These are phyloP conservation scores for Myotis yumanensis DNA, from an alignment of 2,113 vertebrate species.

Conservation along the genomic window DNA sequence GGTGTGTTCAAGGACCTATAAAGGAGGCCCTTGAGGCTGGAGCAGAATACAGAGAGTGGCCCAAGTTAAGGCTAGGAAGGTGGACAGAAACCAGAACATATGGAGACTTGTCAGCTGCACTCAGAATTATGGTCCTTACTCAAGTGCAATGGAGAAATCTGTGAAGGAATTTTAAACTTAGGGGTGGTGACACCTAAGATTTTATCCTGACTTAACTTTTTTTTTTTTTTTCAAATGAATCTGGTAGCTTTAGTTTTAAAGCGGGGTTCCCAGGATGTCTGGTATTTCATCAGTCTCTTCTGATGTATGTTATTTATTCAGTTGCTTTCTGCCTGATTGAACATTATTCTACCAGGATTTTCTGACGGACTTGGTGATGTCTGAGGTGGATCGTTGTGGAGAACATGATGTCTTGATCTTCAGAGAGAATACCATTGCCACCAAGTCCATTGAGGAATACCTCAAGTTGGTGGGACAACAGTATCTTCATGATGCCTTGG, in stretches of 20 bases:
- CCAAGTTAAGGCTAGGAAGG: background rate
- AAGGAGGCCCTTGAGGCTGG: background rate
- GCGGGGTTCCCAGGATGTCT: background rate
- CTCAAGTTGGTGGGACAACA: conserved; percentile 97
- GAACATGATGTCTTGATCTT: conserved; percentile 98
- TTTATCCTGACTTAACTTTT: background rate
- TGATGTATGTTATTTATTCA: conserved; percentile 16
- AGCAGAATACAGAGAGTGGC: background rate
- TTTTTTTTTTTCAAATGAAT: background rate
- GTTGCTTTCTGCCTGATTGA: conserved; percentile 66
- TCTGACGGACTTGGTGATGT: conserved; percentile 96
- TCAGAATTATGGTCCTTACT: background rate
- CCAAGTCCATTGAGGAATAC: conserved; percentile 97
- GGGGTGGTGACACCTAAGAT: background rate
- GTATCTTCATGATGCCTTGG: conserved; percentile 96
- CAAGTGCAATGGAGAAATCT: background rate
- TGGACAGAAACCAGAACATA: background rate
- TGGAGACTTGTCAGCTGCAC: background rate
- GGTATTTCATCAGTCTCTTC: background rate
- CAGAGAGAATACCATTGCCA: conserved; percentile 97
- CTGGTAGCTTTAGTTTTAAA: conserved; percentile 40
- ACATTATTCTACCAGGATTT: conserved; percentile 90
- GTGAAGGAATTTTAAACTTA: conserved; percentile 29
- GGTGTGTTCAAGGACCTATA: background rate
- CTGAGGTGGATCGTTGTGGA: conserved; percentile 95